Evolutionary conservation across 2,888 invertebrate species (phyloP), one percentile per base, ranked within the genome.

Genomic region (Athalia rosae): DNA sequence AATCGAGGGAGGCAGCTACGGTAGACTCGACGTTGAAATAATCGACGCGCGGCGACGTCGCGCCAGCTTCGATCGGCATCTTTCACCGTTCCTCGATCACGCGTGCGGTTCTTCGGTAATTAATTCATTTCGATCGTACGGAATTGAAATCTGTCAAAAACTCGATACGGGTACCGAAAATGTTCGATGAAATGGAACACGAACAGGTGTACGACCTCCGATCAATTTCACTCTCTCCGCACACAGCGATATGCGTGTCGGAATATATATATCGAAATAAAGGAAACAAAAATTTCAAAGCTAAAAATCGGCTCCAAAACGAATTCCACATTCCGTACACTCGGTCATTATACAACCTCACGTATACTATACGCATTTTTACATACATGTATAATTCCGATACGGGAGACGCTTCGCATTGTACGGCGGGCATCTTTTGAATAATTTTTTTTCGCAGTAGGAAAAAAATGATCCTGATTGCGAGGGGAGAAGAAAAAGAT

Each of bases 51-150:
- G n/a, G n/a, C n/a, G n/a, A 28, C 28, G 28, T 28, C 28, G 28
- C 28, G 28, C 28, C 28, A 2, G 28, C 2, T 28, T 28, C 28
- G 28, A 28, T 28, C 28, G 28, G 28, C 28, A 28, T 28, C n/a
- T 28, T 28, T 28, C 2, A 28, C 11, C 53, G 53, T 8, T 48
- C 50, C 41, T 64, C 63, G 63, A 45, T 63, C 15, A 28, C 50
- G 56, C 28, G 41, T 15, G 45, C 8, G 15, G 4, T 28, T n/a
- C 43, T 56, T 69, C 41, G 69, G 53, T 53, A 53, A 69, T 69
- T 56, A 53, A 69, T 28, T 50, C 9, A 41, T 41, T 69, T 56
- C 41, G 3, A 69, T 69, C 53, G 28, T 5, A 9, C 53, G 9
- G 15, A 6, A 43, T 6, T 7, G 8, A 53, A 5, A 50, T 9